Evolutionary conservation across 2,797 vertebrate genomes (phyloP).

Genomic region (Sebastes nivosus): DNA sequence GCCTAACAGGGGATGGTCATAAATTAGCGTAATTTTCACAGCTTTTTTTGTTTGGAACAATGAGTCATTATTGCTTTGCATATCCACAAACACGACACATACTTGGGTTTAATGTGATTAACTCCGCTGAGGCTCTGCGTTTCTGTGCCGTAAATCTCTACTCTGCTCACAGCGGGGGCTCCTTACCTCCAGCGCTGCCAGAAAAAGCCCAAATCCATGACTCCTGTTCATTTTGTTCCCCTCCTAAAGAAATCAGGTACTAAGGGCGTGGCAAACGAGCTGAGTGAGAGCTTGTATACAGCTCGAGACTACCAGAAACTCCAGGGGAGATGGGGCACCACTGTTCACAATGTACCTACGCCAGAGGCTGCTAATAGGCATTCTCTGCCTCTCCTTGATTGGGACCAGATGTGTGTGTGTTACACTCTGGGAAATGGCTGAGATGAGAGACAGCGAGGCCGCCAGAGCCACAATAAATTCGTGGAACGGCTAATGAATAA

Average conservation of each 20-base stretch:
- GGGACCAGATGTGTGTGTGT: slow-evolving; percentile 73
- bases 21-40: slow-evolving; percentile 56
- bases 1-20: slow-evolving; percentile 24
- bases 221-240: slow-evolving; percentile 30
- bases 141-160: slow-evolving; percentile 53
- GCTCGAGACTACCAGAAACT: slow-evolving; percentile 50
- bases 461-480: slow-evolving; percentile 73
- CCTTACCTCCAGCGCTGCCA: slow-evolving; percentile 19
- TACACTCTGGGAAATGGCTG: slow-evolving; percentile 65
- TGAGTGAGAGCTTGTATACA: slow-evolving; percentile 19
- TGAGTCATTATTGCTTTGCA: slow-evolving; percentile 52
- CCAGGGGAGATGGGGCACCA: slow-evolving; percentile 50
- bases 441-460: slow-evolving; percentile 69
- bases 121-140: slow-evolving; percentile 23
- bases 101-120: slow-evolving; percentile 55
- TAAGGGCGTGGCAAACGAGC: slow-evolving; percentile 33
- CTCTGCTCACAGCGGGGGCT: slow-evolving; percentile 25
- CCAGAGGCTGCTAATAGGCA: slow-evolving; percentile 67
- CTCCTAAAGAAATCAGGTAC: slow-evolving; percentile 55
- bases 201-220: slow-evolving; percentile 28
- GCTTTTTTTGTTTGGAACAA: slow-evolving; percentile 53
- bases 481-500: slow-evolving; percentile 78
- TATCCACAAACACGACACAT: slow-evolving; percentile 57
- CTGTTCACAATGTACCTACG: slow-evolving; percentile 50
- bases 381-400: slow-evolving; percentile 54